Evolutionary conservation across 2,797 vertebrate species (phyloP).

Genomic region (Ceyx erithaca): DNA sequence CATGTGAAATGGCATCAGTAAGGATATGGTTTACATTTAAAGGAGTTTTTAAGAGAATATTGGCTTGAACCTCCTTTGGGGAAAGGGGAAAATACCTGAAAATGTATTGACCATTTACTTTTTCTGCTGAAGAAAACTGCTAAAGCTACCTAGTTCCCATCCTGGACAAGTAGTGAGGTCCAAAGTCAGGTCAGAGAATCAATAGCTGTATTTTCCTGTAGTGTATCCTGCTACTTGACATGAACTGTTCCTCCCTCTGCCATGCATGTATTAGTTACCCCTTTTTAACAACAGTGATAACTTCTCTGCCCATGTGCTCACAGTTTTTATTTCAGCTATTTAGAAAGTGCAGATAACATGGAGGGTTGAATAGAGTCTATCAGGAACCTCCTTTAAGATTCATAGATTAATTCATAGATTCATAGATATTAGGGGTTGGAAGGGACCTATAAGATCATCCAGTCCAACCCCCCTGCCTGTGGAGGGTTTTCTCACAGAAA

Average conservation of each 20-base stretch:
- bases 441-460: too few species aligned
- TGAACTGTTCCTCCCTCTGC: neutral
- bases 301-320: neutral
- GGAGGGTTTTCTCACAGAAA: too few species aligned
- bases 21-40: neutral
- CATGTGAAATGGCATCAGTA: neutral
- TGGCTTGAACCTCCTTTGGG: neutral
- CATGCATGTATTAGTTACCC: neutral
- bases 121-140: neutral
- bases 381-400: neutral
- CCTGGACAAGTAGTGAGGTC: neutral
- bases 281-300: neutral
- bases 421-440: too few species aligned
- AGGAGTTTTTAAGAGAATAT: neutral
- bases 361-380: neutral
- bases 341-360: accelerated
- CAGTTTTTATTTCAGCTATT: neutral
- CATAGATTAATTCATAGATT: too few species aligned
- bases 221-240: neutral
- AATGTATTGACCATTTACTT: neutral
- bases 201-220: neutral
- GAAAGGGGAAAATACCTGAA: neutral
- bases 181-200: neutral
- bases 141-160: neutral
- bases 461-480: too few species aligned